Conservation (phyloP, 2,113 vertebrate genomes). For the Peromyscus leucopus region DNA sequence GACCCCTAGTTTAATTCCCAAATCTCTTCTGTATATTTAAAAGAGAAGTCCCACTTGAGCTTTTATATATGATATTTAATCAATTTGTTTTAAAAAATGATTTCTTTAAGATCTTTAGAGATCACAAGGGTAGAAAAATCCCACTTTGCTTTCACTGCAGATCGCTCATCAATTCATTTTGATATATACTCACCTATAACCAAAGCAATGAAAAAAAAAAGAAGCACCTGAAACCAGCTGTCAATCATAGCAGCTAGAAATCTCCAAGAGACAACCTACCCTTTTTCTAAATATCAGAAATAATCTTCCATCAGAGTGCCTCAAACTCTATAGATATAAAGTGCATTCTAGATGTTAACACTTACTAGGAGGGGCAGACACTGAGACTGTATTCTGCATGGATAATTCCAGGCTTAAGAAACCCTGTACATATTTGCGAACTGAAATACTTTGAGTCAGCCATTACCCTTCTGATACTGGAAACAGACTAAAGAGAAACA, state of each 20-base stretch:
- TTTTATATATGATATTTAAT: slow-evolving; percentile 53
- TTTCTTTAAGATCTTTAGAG: slow-evolving; percentile 53
- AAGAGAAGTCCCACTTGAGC: slow-evolving; percentile 16
- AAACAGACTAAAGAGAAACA: background rate
- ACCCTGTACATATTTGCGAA: background rate
- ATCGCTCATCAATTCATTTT: slow-evolving; percentile 42
- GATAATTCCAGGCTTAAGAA: slow-evolving; percentile 21
- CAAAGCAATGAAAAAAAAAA: slow-evolving; percentile 33
- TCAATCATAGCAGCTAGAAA: slow-evolving; percentile 66
- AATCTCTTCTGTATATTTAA: slow-evolving; percentile 13
- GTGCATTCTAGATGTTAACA: background rate
- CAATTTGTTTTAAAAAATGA: slow-evolving; percentile 61
- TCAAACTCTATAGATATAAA: slow-evolving; percentile 42
- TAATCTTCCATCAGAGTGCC: slow-evolving; percentile 63
- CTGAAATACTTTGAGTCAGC: background rate
- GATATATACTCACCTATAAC: slow-evolving; percentile 12
- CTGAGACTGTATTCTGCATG: background rate
- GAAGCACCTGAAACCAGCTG: slow-evolving; percentile 36
- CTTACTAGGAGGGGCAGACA: background rate
- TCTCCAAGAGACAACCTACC: slow-evolving; percentile 30
- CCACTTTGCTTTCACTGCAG: background rate
- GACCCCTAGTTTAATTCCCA: slow-evolving; percentile 26
- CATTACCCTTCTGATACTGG: background rate
- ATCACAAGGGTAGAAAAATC: slow-evolving; percentile 41
- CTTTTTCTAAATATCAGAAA: slow-evolving; percentile 70